These are phyloP conservation scores for Cordilura impudica DNA, from an alignment of 2,888 invertebrate genomes.

Conservation along the genomic window DNA sequence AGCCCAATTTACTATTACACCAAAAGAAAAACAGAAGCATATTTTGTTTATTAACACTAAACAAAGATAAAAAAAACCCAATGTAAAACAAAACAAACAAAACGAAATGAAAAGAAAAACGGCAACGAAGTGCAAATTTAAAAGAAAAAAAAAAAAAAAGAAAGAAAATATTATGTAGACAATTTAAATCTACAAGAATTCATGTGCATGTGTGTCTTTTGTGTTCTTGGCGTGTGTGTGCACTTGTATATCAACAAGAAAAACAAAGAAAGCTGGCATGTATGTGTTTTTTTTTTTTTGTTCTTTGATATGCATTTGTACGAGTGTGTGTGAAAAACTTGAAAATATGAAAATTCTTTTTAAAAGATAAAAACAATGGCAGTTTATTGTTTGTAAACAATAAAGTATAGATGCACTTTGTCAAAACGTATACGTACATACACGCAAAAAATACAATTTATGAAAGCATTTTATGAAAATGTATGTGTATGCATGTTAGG, in stretches of 20 bases:
- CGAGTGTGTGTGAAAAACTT: neutral
- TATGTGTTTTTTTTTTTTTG: neutral
- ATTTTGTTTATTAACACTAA: slow-evolving; percentile 6
- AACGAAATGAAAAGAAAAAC: neutral
- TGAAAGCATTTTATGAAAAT: neutral
- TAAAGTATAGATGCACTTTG: slow-evolving; percentile 2
- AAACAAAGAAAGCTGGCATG: too few relatives aligned
- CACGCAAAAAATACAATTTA: neutral
- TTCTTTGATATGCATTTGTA: neutral
- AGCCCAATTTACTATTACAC: slow-evolving; percentile 26
- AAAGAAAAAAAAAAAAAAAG: neutral
- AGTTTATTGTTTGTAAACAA: slow-evolving; percentile 40
- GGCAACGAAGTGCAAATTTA: neutral
- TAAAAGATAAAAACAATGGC: slow-evolving; percentile 38
- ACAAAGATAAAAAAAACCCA: too few relatives aligned
- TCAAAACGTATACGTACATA: neutral
- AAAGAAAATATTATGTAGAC: too few relatives aligned
- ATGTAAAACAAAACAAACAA: slow-evolving; percentile 11
- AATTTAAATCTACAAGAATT: too few relatives aligned
- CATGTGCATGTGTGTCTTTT: neutral
- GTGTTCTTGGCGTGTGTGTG: neutral
- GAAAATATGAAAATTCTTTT: slow-evolving; percentile 24
- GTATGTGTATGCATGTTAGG: neutral
- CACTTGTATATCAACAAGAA: too few relatives aligned
- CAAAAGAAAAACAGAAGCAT: slow-evolving; percentile 5